Percentiles rank a stretch among this genome's conserved stretches.
phyloP scores from a whole-genome alignment of 2,113 vertebrate species.

The Cyanistes caeruleus region DNA sequence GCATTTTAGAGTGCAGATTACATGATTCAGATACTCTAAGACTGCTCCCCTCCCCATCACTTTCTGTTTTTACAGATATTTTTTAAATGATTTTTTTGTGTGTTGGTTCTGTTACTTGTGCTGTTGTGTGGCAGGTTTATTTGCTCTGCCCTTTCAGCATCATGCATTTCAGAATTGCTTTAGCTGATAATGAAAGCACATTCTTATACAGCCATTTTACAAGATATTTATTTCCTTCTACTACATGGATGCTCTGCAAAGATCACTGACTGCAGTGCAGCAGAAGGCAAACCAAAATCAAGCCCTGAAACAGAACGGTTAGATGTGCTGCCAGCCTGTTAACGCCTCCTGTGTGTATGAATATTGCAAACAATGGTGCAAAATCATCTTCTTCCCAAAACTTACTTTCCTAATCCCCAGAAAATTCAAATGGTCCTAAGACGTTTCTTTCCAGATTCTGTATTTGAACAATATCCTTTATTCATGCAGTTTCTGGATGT shows the following conservation, averaged over 20 bases:
- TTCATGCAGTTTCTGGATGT: background rate
- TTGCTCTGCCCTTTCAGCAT: background rate
- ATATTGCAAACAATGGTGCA: background rate
- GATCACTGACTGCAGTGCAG: background rate
- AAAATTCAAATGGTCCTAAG: background rate
- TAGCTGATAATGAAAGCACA: background rate
- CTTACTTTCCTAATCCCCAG: background rate
- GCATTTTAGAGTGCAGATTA: background rate
- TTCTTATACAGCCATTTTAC: background rate
- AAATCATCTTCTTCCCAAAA: background rate
- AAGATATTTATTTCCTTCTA: background rate
- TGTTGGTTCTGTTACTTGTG: background rate
- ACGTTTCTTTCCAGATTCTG: background rate
- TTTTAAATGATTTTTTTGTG: background rate
- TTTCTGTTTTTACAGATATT: background rate
- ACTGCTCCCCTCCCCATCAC: rapidly evolving
- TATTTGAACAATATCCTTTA: background rate
- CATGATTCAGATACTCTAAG: background rate
- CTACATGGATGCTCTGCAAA: background rate
- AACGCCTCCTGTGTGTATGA: background rate
- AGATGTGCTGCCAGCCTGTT: background rate
- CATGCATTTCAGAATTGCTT: background rate
- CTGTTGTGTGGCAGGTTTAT: background rate
- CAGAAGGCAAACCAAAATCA: background rate
- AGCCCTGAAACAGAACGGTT: background rate